phyloP scores from a whole-genome alignment of 2,888 invertebrate genomes.

The Yponomeuta cagnagella region DNA sequence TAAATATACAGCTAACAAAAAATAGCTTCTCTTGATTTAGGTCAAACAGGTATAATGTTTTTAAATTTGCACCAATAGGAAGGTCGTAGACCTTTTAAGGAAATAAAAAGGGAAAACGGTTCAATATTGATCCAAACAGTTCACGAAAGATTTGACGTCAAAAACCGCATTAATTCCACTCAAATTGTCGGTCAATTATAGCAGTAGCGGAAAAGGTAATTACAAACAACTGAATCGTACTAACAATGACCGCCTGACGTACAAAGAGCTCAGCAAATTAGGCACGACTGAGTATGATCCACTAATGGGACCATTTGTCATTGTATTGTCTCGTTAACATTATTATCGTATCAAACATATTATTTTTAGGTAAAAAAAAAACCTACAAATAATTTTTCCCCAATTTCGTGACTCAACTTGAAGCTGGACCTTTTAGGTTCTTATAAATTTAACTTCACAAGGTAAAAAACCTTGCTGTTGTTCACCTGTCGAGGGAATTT shows the following conservation, averaged over 20 bases:
- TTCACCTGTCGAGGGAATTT: no score
- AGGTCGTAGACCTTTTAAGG: no score
- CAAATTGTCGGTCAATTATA: constrained; percentile 4
- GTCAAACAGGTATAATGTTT: no score
- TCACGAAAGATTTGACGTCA: constrained; percentile 10
- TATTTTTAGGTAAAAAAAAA: background rate
- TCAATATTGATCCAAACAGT: background rate
- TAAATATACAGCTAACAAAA: no score
- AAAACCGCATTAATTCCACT: constrained; percentile 13
- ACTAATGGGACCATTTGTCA: background rate
- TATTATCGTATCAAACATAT: background rate
- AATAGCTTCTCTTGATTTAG: no score
- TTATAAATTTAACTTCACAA: no score
- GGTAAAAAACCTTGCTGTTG: no score
- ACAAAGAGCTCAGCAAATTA: background rate
- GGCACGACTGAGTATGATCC: background rate
- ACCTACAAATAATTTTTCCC: no score
- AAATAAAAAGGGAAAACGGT: background rate
- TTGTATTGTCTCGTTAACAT: background rate
- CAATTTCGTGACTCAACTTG: no score
- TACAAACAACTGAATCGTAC: background rate
- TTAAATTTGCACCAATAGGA: no score
- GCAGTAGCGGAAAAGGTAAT: constrained; percentile 7
- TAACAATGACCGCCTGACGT: background rate
- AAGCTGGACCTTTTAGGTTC: no score